These are phyloP conservation scores for Amblyopsis rosae DNA, from an alignment of 2,113 vertebrate genomes.

Conservation along the genomic window DNA sequence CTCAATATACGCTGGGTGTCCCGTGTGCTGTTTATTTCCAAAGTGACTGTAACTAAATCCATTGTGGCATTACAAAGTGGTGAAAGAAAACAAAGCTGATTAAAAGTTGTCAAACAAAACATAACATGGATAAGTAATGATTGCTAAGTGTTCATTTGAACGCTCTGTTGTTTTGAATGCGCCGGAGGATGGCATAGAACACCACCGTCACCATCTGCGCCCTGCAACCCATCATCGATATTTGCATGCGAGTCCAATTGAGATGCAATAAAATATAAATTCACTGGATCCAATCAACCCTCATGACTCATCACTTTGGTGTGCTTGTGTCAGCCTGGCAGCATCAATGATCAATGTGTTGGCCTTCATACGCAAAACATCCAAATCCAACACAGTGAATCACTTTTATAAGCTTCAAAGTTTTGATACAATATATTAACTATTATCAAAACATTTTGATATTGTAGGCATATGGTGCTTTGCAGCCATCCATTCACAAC, in stretches of 20 bases:
- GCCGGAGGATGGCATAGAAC: constrained; percentile 59
- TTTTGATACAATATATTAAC: background rate
- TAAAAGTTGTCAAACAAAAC: constrained; percentile 41
- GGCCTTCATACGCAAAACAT: background rate
- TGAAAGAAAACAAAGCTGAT: constrained; percentile 64
- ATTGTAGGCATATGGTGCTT: background rate
- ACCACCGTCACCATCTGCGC: constrained; percentile 3
- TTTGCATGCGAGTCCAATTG: constrained; percentile 78
- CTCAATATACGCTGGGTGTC: constrained; percentile 84
- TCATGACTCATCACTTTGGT: constrained; percentile 48
- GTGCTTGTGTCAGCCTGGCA: constrained; percentile 12
- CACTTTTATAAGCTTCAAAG: background rate
- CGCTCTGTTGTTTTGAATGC: constrained; percentile 49
- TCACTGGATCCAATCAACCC: constrained; percentile 41
- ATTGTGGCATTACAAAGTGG: constrained; percentile 77
- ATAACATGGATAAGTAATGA: constrained; percentile 59
- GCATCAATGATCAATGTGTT: background rate
- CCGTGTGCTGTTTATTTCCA: constrained; percentile 88
- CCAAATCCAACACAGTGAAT: background rate
- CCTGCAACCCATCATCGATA: constrained; percentile 22
- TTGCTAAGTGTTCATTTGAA: constrained; percentile 61
- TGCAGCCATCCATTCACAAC: background rate
- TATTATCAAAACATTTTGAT: background rate
- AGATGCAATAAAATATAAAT: constrained; percentile 80
- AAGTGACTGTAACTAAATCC: constrained; percentile 90